Evolutionary conservation across 2,797 vertebrate species (phyloP).

Genomic region (Petrocephalus schoutedeni): DNA sequence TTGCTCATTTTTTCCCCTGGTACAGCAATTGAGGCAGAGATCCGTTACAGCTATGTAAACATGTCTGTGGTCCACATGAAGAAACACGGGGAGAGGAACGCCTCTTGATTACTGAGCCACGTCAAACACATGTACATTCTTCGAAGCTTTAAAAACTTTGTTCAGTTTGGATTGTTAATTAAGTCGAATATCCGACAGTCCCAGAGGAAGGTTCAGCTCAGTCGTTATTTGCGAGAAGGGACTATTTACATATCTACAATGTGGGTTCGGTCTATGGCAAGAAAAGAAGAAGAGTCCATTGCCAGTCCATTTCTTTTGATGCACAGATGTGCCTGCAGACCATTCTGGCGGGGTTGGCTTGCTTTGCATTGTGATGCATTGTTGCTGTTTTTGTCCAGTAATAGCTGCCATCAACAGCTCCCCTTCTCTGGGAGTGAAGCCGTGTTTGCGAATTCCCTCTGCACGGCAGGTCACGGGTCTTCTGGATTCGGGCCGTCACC

Average conservation of each 20-base stretch:
- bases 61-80: conserved; percentile 49
- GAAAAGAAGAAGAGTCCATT: background rate
- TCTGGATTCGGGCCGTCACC: background rate
- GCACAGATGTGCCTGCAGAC: background rate
- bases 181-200: background rate
- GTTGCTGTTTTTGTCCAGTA: background rate
- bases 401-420: conserved; percentile 21
- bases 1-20: conserved; percentile 38
- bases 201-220: conserved; percentile 12
- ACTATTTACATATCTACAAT: conserved; percentile 24
- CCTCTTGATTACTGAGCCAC: conserved; percentile 51
- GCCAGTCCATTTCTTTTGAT: background rate
- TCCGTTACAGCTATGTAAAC: conserved; percentile 55
- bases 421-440: background rate
- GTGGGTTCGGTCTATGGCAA: background rate
- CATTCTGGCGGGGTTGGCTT: background rate
- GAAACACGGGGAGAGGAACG: conserved; percentile 42
- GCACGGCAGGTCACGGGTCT: background rate
- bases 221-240: conserved; percentile 1
- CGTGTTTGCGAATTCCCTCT: background rate
- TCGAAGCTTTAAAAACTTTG: conserved; percentile 35
- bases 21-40: conserved; percentile 58
- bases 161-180: conserved; percentile 16
- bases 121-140: conserved; percentile 47
- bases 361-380: background rate